phyloP scores from a whole-genome alignment of 2,113 vertebrate genomes.

The Oncorhynchus keta region DNA sequence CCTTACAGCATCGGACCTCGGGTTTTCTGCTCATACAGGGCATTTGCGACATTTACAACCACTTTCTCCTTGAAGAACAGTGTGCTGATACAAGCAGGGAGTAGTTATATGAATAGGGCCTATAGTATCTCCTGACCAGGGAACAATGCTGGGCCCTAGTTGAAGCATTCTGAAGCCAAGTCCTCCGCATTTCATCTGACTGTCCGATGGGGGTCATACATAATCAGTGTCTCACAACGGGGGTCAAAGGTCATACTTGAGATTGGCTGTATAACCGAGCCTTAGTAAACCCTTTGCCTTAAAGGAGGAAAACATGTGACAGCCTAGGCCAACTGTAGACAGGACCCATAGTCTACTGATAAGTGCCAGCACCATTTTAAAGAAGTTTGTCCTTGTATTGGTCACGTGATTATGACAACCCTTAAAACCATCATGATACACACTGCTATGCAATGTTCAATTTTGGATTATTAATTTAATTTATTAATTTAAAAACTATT shows the following conservation, averaged over 20 bases:
- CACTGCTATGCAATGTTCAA: slow-evolving; percentile 3
- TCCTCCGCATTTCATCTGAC: not conserved
- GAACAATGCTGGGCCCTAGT: too few relatives aligned
- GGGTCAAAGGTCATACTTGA: not conserved
- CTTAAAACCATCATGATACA: not conserved
- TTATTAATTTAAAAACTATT: not conserved
- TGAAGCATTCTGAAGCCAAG: too few relatives aligned
- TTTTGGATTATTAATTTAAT: not conserved
- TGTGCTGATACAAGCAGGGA: not conserved
- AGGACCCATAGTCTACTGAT: not conserved
- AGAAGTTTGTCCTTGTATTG: not conserved
- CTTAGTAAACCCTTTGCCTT: slow-evolving; percentile 53
- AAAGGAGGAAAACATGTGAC: slow-evolving; percentile 30
- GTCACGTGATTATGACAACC: not conserved
- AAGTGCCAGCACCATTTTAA: not conserved
- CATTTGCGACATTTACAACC: not conserved
- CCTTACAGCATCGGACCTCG: not conserved
- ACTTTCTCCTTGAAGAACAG: not conserved
- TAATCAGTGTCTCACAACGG: slow-evolving; percentile 1
- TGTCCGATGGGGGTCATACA: not conserved
- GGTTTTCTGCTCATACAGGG: not conserved
- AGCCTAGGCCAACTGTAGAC: slow-evolving; percentile 13
- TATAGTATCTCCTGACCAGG: too few relatives aligned
- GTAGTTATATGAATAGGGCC: not conserved
- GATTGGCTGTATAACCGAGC: slow-evolving; percentile 17